phyloP scores from a whole-genome alignment of 2,113 vertebrate genomes.

The Macroglossus sobrinus region DNA sequence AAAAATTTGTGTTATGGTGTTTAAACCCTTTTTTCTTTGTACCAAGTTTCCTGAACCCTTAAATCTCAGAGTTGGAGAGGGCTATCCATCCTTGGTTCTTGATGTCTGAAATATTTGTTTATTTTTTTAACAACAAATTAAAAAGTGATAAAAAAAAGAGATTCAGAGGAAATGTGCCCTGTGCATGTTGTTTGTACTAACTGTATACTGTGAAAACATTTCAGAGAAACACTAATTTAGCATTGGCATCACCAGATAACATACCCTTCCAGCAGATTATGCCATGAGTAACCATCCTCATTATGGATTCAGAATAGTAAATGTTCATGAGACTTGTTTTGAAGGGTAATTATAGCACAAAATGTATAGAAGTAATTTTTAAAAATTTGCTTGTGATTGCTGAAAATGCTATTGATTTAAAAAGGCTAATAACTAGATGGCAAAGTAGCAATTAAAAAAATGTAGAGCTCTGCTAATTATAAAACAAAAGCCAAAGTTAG shows the following conservation, averaged over 20 bases:
- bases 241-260: conserved; percentile 26
- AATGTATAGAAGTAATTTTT: conserved; percentile 19
- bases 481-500: conserved; percentile 22
- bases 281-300: not conserved
- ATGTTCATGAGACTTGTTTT: conserved; percentile 3
- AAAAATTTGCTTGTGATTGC: conserved; percentile 45
- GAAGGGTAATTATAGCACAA: conserved; percentile 40
- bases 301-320: conserved; percentile 58
- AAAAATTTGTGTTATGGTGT: not conserved
- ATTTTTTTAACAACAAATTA: not conserved
- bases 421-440: not conserved
- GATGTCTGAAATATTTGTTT: not conserved
- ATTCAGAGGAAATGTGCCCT: conserved; percentile 9
- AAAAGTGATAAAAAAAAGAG: conserved; percentile 15
- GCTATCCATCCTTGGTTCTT: not conserved
- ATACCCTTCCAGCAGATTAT: not conserved
- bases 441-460: conserved; percentile 26
- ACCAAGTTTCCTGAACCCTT: too few relatives aligned
- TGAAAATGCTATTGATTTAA: conserved; percentile 31
- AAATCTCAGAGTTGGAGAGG: not conserved
- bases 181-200: conserved; percentile 21
- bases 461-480: not conserved
- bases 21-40: too few relatives aligned
- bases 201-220: conserved; percentile 35
- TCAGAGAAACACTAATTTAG: conserved; percentile 36